Base-by-base conservation (phyloP, 2,888 invertebrate species). In the Spilosoma lubricipeda region DNA sequence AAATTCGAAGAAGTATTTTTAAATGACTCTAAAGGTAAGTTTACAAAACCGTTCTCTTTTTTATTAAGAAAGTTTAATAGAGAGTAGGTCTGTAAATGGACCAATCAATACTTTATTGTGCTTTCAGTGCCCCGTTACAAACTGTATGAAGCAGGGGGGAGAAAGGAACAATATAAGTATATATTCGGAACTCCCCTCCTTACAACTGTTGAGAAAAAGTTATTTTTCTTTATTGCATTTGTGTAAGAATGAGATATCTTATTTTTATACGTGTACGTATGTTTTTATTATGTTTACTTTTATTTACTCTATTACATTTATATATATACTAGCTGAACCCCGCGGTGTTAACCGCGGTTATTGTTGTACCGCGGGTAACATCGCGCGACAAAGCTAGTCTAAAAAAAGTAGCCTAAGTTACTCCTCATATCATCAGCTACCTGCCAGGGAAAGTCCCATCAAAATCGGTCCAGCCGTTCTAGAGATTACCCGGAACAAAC, bases 61-160 rank as follows among this genome's bases (percentile, higher is more conserved):
- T 91, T 90, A 92, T 92, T 91, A 91, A 90, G 85, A 91, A 92
- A 92, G 91, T 92, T 92, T 91, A 91, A 92, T 92, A 91, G 90
- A 91, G 89, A 89, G 84, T 84, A 86, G 87, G 90, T 89, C 89
- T 90, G 89, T 88, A 88, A 90, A 91, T 90, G 90, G 87, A 88
- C 86, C 90, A 90, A 92, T 92, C 91, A 91, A 91, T 92, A 91
- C 90, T 92, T 91, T 91, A 91, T 90, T 90, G 89, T 90, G 86
- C 90, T 89, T 88, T 88, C 81, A 81, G 86, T 76, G 73, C 84
- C 82, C 84, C 85, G 85, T 85, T 88, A 83, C 77, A 77, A 84
- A 81, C 78, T 83, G 74, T 75, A 75, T 71, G 77, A 79, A 84
- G 82, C 75, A 80, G 81, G 75, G 80, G 73, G 79, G 74, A 69